Conservation (phyloP, 2,888 invertebrate genomes). For the Macrophya alboannulata region DNA sequence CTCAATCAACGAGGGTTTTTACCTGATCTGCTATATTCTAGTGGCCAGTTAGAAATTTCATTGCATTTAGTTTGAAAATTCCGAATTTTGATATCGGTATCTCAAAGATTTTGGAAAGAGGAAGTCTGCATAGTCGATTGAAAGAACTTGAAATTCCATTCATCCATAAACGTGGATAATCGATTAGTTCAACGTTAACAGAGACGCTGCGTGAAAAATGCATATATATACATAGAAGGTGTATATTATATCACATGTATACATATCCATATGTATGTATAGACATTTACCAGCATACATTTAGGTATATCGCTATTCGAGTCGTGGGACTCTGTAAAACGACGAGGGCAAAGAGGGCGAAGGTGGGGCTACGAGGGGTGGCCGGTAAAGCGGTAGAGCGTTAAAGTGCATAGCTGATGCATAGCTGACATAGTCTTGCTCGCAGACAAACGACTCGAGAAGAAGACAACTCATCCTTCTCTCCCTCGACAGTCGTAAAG, state of each 20-base stretch:
- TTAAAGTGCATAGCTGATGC: slow-evolving; percentile 57
- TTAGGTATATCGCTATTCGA: slow-evolving; percentile 23
- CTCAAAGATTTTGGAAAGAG: too few species aligned
- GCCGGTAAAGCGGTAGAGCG: slow-evolving; percentile 46
- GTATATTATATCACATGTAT: too few species aligned
- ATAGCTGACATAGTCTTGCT: slow-evolving; percentile 56
- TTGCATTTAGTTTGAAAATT: too few species aligned
- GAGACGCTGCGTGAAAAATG: too few species aligned
- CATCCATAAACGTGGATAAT: too few species aligned
- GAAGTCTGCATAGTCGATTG: too few species aligned
- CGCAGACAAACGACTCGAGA: slow-evolving; percentile 54
- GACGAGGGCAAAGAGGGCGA: slow-evolving; percentile 52
- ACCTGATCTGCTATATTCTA: background rate
- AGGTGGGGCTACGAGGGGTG: slow-evolving; percentile 20
- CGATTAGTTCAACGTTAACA: too few species aligned
- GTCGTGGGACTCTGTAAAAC: slow-evolving; percentile 27
- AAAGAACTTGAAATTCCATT: too few species aligned
- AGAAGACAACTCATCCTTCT: slow-evolving; percentile 55
- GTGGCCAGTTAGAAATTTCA: too few species aligned
- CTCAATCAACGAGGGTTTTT: background rate
- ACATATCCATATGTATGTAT: background rate
- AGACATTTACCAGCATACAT: background rate
- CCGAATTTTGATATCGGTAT: too few species aligned
- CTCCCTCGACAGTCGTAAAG: slow-evolving; percentile 62
- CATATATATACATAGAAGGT: too few species aligned